These are phyloP conservation scores for Poecilus cupreus DNA, from an alignment of 2,888 invertebrate species.

Conservation along the genomic window DNA sequence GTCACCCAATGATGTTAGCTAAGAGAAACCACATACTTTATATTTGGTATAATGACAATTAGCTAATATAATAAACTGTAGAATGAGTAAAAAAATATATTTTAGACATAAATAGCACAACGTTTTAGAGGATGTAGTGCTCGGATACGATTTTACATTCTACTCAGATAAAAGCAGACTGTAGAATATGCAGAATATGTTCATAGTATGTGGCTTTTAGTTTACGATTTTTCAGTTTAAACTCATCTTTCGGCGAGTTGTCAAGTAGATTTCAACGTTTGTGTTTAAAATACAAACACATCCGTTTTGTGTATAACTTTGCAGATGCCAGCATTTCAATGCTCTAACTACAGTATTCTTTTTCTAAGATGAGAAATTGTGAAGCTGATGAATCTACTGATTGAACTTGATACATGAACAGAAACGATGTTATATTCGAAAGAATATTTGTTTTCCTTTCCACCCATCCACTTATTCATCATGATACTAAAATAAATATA, in stretches of 20 bases:
- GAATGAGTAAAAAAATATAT: too few species aligned
- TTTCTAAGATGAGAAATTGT: background rate
- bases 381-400: conserved; percentile 9
- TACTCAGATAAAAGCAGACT: too few species aligned
- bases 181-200: too few species aligned
- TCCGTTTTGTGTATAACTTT: conserved; percentile 49
- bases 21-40: too few species aligned
- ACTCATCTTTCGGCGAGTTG: conserved; percentile 42
- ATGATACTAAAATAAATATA: conserved; percentile 10
- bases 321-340: background rate
- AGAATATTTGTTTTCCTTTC: background rate
- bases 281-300: conserved; percentile 48
- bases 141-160: too few species aligned
- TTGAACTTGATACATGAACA: conserved; percentile 13
- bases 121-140: too few species aligned
- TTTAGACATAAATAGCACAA: too few species aligned
- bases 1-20: too few species aligned
- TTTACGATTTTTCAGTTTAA: conserved; percentile 40
- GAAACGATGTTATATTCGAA: conserved; percentile 7
- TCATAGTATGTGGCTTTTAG: background rate
- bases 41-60: too few species aligned
- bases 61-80: too few species aligned
- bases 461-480: background rate
- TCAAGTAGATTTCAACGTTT: conserved; percentile 48
- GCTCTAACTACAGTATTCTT: conserved; percentile 12